phyloP scores from a whole-genome alignment of 2,797 vertebrate genomes.

The Petrocephalus schoutedeni region DNA sequence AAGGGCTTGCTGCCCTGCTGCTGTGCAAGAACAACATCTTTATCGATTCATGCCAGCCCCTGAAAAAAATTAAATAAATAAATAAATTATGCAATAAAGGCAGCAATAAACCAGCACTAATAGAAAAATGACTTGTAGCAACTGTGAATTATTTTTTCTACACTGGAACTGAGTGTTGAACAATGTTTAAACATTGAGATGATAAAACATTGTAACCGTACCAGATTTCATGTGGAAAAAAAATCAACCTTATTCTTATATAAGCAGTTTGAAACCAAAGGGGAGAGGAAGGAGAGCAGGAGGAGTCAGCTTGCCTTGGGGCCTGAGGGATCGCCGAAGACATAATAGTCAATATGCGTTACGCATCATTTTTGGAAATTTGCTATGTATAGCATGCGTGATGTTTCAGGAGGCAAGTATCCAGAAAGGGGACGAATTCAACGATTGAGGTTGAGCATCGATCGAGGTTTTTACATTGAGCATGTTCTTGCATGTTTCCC shows the following conservation, averaged over 20 bases:
- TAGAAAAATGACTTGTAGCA: neutral
- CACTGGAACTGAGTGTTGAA: too few species aligned
- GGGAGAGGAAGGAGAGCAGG: too few species aligned
- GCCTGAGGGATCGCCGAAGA: too few species aligned
- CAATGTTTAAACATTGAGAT: too few species aligned
- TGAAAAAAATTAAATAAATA: neutral
- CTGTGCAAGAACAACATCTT: neutral
- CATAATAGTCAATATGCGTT: neutral
- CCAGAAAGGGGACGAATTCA: neutral
- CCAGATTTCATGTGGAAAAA: too few species aligned
- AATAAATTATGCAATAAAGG: neutral
- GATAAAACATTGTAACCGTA: too few species aligned
- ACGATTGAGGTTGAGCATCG: neutral
- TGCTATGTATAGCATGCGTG: neutral
- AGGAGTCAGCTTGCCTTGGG: too few species aligned
- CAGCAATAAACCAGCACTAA: neutral
- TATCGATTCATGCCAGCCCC: neutral
- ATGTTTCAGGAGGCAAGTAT: neutral
- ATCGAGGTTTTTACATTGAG: neutral
- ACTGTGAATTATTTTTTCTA: too few species aligned
- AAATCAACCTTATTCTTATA: too few species aligned
- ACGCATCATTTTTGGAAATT: neutral
- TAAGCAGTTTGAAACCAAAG: too few species aligned
- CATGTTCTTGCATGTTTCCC: slow-evolving; percentile 28
- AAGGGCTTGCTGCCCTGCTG: neutral